These are phyloP conservation scores for Turdus rufiventris DNA, from an alignment of 2,113 vertebrate genomes.

Conservation along the genomic window DNA sequence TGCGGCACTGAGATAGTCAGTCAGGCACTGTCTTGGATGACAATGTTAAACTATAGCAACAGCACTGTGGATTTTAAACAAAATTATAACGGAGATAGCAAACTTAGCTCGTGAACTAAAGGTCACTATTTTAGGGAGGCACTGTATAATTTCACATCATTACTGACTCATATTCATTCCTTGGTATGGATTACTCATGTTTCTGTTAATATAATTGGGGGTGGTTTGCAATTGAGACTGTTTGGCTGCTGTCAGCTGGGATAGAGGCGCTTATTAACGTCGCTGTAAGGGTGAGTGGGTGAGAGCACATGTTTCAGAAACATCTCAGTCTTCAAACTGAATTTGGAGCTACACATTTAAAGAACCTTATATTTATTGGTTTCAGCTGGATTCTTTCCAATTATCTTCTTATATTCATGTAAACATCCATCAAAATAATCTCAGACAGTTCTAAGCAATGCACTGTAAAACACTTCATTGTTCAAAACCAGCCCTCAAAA, in stretches of 20 bases:
- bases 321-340: not conserved
- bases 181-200: constrained; percentile 54
- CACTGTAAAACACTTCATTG: not conserved
- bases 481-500: not conserved
- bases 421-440: not conserved
- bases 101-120: not conserved
- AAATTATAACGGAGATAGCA: not conserved
- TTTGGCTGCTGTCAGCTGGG: constrained; percentile 54
- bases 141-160: constrained; percentile 4
- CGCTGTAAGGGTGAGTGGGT: constrained; percentile 19
- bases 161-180: constrained; percentile 49
- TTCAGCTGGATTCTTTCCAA: not conserved
- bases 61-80: not conserved
- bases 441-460: not conserved
- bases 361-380: not conserved
- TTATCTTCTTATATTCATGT: not conserved
- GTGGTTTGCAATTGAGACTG: constrained; percentile 49
- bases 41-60: not conserved
- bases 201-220: constrained; percentile 55
- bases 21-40: not conserved
- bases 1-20: not conserved
- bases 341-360: not conserved
- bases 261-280: constrained; percentile 26
- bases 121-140: constrained; percentile 29
- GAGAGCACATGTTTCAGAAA: constrained; percentile 11